Base-by-base conservation (phyloP, 2,797 vertebrate species). In the Etheostoma perlongum region DNA sequence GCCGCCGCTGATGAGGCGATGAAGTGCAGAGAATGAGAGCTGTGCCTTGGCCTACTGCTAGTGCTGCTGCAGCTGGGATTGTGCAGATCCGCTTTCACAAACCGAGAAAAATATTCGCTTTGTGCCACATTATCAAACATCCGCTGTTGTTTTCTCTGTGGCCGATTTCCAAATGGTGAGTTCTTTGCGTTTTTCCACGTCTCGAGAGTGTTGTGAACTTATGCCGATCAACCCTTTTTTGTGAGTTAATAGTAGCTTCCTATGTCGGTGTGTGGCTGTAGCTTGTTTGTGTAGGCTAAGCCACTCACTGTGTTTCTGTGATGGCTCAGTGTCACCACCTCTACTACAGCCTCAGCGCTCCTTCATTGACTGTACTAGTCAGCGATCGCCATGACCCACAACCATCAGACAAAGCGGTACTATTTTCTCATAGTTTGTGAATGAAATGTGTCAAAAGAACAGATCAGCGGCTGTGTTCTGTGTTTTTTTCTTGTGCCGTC, bases 151-250 rank as follows among this genome's bases (percentile, higher is more conserved):
- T 92, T 94, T 94, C 91, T 85, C 91, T 85, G 89, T 92, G 92
- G 92, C 92, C 93, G 93, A 94, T 88, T 83, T 91, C 83, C 93
- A 91, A 86, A 95, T 94, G 95, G 95, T 96, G 92, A 95, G 95
- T 95, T 93, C 92, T 79, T 83, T 72, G 57, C 76, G 25, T 81
- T 90, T 89, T 82, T 79, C 83, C 82, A 85, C 87, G 75, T 86
- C 84, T 85, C 88, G 75, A 76, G 70, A 63, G 68, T 83, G 86
- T 75, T 77, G 85, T 89, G 76, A 88, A 86, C 85, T 86, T 88
- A 75, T 88, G 82, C 53, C 84, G 80, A 83, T 83, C 79, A 61
- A 83, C 67, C 65, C 42, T 59, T 74, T 73, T 72, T 78, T 49
- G 78, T 70, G 80, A 81, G 85, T 90, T 78, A 83, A 86, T 83